Evolutionary conservation across 2,797 vertebrate species (phyloP).

Genomic region (Coccyzus lansbergi): DNA sequence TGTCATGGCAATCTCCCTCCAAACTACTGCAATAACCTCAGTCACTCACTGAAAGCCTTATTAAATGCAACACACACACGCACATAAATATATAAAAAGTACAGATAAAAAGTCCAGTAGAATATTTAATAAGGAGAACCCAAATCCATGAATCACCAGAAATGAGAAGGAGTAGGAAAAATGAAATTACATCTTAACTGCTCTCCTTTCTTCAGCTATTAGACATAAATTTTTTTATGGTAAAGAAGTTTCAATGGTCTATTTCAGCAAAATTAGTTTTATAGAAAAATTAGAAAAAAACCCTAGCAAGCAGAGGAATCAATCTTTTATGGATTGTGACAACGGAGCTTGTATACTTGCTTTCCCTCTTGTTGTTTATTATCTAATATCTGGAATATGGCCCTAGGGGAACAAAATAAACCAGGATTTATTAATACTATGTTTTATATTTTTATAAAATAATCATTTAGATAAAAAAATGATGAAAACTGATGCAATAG

Average conservation of each 20-base stretch:
- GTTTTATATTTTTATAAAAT: background rate
- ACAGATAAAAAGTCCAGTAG: background rate
- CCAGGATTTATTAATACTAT: background rate
- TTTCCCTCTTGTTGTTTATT: background rate
- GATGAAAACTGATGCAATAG: background rate
- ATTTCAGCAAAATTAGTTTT: background rate
- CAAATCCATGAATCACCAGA: background rate
- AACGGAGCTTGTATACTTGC: background rate
- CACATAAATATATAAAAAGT: background rate
- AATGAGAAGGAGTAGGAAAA: background rate
- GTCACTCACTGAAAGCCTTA: background rate
- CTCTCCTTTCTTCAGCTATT: background rate
- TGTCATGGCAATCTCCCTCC: background rate
- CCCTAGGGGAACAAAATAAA: background rate
- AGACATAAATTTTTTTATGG: background rate
- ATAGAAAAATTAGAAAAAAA: background rate
- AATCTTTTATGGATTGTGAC: background rate
- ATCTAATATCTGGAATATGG: background rate
- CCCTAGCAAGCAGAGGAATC: background rate
- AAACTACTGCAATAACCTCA: background rate
- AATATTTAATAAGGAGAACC: background rate
- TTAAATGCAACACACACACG: background rate
- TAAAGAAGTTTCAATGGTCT: background rate
- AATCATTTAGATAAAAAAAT: background rate
- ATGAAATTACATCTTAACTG: background rate